Evolutionary conservation across 1,140 invertebrate genomes (phyloP), one percentile per base, ranked within the genome.

Genomic region (Sarcophaga bullata): DNA sequence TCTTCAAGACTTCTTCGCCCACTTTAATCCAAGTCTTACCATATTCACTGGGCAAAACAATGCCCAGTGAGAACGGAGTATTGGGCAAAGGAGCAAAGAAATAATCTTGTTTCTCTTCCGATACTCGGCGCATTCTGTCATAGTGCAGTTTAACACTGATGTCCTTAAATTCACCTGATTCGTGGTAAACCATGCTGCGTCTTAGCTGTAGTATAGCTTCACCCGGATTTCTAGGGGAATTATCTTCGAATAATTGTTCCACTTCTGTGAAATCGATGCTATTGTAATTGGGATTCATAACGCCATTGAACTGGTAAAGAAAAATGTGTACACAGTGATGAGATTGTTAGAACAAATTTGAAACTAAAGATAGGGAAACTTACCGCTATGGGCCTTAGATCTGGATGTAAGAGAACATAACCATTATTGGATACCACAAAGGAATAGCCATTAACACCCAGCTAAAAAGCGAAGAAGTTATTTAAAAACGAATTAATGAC

Each of bases 401-500:
- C 93, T 1, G 95, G 95, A 92, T 96, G 95, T 62, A 96, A 91
- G 46, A 97, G 90, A 8, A 99, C 92, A 90, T 98, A 98, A 0
- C 98, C 98, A 90, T 99, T 99, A 89, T 99, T 98, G 83, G 96
- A 98, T 6, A 98, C 95, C 83, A 97, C 95, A 91, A 99, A 98
- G 0, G 96, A 95, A 90, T 98, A 99, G 6, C 96, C 98, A 91
- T 98, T 98, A 0, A 98, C 97, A 25, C 98, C 98, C 68, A 99
- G 93, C 95, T 97, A 86, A 52, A 86, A 86, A 75, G 49, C 80
- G 11, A 62, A 1, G n/a, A 15, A 62, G n/a, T 15, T 13, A n/a
- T 62, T 17, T 68, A 1, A 8, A 8, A 19, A 68, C 17, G 50
- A 52, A 52, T 10, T 52, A 10, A 37, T 37, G n/a, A n/a, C n/a